phyloP scores from a whole-genome alignment of 1,140 invertebrate species.

The Rhynchophorus ferrugineus region DNA sequence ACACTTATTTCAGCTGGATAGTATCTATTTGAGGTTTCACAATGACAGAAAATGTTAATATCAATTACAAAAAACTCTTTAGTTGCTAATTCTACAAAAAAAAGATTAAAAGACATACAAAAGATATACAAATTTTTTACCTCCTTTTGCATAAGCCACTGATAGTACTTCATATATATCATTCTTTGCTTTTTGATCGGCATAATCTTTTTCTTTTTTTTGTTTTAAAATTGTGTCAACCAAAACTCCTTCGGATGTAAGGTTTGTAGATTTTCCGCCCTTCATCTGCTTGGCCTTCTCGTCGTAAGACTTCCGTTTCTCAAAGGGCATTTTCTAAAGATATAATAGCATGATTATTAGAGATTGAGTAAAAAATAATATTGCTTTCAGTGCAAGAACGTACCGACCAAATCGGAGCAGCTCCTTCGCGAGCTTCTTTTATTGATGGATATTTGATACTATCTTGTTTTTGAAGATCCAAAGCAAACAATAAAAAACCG shows the following conservation, averaged over 20 bases:
- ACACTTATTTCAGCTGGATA: conserved; percentile 37
- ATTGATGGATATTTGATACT: not conserved
- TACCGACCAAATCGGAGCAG: not conserved
- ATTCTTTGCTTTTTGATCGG: not conserved
- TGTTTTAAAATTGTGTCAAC: not conserved
- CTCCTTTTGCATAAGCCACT: too few relatives aligned
- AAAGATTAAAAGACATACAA: conserved; percentile 1
- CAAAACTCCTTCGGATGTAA: too few relatives aligned
- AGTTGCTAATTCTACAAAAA: conserved; percentile 27
- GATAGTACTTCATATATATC: too few relatives aligned
- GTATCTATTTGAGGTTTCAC: conserved; percentile 31
- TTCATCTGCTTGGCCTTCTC: too few relatives aligned
- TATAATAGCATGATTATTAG: not conserved
- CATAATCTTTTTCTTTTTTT: not conserved
- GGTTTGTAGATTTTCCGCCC: too few relatives aligned
- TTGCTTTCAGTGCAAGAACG: not conserved
- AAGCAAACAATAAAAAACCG: not conserved
- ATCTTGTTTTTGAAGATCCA: not conserved
- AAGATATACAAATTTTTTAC: too few relatives aligned
- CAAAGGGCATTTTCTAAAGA: not conserved
- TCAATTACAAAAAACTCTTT: conserved; percentile 42
- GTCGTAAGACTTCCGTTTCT: not conserved
- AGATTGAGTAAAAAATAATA: not conserved
- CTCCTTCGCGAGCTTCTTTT: not conserved
- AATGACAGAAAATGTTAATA: conserved; percentile 40